Evolutionary conservation across 2,113 vertebrate species (phyloP), one percentile per base, ranked within the genome.

Genomic region (Azemiops feae): DNA sequence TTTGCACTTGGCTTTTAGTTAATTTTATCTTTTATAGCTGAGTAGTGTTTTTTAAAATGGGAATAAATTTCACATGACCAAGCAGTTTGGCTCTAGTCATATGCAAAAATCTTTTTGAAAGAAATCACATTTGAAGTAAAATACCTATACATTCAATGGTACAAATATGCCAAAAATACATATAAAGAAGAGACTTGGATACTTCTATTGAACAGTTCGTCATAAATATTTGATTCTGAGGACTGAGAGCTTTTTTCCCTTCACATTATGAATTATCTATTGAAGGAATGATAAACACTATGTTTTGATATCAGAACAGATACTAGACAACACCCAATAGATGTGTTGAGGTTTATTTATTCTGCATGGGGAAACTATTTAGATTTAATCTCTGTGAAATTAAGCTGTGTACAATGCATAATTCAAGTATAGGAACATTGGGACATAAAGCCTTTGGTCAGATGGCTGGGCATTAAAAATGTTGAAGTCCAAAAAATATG

Each of bases 11-110:
- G 30, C 53, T 87, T 54, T n/a, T 45, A 89, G 11, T 54, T 81
- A 50, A 50, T 27, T 74, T 45, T 45, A 54, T 9, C 2, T 43
- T 52, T 39, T 43, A 2, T 27, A n/a, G 20, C 5, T 53, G 6
- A 1, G 64, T 53, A 7, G 47, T 43, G 23, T 74, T 34, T 43
- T 45, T 22, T 47, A 92, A 91, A 60, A 18, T 43, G 5, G 39
- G 53, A 54, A 60, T 22, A 92, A 34, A 64, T 12, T 64, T 8
- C 10, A 87, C 12, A 34, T 64, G 10, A 64, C 74, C 27, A 23
- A n/a, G 7, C 53, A 87, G 4, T n/a, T 34, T 92, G 5, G 87
- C 91, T 94, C 91, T 95, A 95, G 94, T 93, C 95, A 90, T 88
- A 95, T 92, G 25, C 25, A 45, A 91, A 89, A 92, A 90, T 27